phyloP scores from a whole-genome alignment of 2,888 invertebrate species.

The Parascotia fuliginaria region DNA sequence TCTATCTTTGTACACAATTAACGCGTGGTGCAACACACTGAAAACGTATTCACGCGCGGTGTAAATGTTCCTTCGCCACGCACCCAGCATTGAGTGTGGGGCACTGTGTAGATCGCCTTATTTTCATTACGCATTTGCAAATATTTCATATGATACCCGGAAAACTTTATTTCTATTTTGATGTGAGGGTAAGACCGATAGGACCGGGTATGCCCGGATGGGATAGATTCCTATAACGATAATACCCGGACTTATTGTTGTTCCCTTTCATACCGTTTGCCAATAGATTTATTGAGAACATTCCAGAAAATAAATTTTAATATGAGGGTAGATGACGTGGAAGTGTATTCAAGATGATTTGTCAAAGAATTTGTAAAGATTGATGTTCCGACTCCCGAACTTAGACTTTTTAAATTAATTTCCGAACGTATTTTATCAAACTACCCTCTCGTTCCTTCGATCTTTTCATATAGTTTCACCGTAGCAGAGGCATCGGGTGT shows the following conservation, averaged over 20 bases:
- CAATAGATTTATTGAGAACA: slow-evolving; percentile 7
- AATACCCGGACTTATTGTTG: slow-evolving; percentile 26
- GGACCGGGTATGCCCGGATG: slow-evolving; percentile 11
- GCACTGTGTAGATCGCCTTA: no score
- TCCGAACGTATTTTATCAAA: no score
- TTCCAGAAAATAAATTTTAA: slow-evolving; percentile 3
- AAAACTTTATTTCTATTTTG: slow-evolving; percentile 36
- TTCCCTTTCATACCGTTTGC: slow-evolving; percentile 17
- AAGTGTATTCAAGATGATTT: background rate
- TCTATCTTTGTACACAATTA: no score
- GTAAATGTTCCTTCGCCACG: no score
- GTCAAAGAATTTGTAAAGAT: background rate
- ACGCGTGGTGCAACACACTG: no score
- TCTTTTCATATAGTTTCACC: no score
- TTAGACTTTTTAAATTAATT: no score
- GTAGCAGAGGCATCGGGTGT: no score
- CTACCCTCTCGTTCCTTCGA: no score
- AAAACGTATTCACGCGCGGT: no score
- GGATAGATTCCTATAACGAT: slow-evolving; percentile 27
- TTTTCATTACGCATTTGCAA: slow-evolving; percentile 26
- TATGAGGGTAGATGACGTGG: background rate
- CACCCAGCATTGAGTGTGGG: no score
- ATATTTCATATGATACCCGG: slow-evolving; percentile 39
- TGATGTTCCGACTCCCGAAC: no score
- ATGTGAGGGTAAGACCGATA: slow-evolving; percentile 18